Evolutionary conservation across 2,888 invertebrate genomes (phyloP).

Genomic region (Mythimna loreyi): DNA sequence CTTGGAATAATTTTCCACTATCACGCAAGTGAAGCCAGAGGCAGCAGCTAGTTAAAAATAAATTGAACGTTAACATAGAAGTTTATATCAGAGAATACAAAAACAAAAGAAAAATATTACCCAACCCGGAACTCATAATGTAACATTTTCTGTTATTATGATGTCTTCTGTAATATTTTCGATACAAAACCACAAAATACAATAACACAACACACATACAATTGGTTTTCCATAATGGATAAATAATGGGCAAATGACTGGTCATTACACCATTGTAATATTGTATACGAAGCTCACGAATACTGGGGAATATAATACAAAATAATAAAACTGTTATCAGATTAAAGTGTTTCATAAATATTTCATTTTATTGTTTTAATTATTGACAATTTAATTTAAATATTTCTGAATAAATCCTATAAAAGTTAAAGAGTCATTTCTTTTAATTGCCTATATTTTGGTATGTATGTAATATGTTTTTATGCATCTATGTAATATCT

Average conservation of each 20-base stretch:
- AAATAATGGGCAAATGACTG: slow-evolving; percentile 51
- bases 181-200: slow-evolving; percentile 12
- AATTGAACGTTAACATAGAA: too few relatives aligned
- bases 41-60: too few relatives aligned
- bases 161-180: slow-evolving; percentile 19
- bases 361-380: slow-evolving; percentile 9
- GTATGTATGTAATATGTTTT: too few relatives aligned
- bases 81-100: too few relatives aligned
- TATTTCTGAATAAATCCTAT: background rate
- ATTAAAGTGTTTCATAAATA: slow-evolving; percentile 9
- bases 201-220: slow-evolving; percentile 14
- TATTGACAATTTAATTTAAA: background rate
- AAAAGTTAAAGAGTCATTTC: too few relatives aligned
- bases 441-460: too few relatives aligned
- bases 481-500: too few relatives aligned
- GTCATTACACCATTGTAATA: slow-evolving; percentile 46
- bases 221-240: slow-evolving; percentile 31
- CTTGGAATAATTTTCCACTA: too few relatives aligned
- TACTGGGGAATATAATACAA: slow-evolving; percentile 4
- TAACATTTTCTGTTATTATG: slow-evolving; percentile 6
- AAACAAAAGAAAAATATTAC: too few relatives aligned
- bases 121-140: background rate
- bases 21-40: too few relatives aligned
- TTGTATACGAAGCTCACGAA: slow-evolving; percentile 8
- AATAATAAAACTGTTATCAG: slow-evolving; percentile 26